These are phyloP conservation scores for Sylvia atricapilla DNA, from an alignment of 2,113 vertebrate genomes.

Conservation along the genomic window DNA sequence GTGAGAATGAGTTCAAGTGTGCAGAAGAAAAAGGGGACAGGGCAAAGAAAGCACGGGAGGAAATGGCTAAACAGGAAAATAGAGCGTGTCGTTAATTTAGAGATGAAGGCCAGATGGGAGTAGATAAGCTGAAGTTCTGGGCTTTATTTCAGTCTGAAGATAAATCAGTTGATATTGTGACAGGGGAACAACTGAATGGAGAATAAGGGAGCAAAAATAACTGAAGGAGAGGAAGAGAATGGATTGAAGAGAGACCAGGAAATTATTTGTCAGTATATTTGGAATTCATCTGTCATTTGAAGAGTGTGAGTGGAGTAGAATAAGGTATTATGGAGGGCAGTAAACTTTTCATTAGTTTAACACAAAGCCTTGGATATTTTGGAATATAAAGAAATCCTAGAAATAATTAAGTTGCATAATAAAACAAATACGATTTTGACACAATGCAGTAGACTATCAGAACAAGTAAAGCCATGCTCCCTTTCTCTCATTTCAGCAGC, in stretches of 20 bases:
- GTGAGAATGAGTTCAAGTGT: not conserved
- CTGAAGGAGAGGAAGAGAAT: not conserved
- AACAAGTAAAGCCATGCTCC: not conserved
- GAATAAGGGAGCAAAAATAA: not conserved
- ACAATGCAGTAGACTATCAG: not conserved
- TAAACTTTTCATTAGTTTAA: not conserved
- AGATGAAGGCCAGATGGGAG: not conserved
- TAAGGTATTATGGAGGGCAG: not conserved
- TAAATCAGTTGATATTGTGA: not conserved
- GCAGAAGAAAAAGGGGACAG: not conserved
- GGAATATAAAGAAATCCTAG: not conserved
- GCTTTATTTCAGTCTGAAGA: not conserved
- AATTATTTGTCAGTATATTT: not conserved
- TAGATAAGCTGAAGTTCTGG: not conserved
- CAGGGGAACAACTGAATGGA: not conserved
- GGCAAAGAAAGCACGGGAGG: not conserved
- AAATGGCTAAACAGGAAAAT: not conserved
- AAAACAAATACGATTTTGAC: not conserved
- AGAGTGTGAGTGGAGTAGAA: not conserved
- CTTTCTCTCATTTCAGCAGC: not conserved
- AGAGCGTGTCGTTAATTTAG: not conserved
- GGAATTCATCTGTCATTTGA: not conserved
- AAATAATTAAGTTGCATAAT: not conserved
- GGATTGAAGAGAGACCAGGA: not conserved
- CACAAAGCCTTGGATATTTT: not conserved